These are phyloP conservation scores for Otolemur garnettii DNA, from an alignment of 2,113 vertebrate genomes.

Conservation along the genomic window DNA sequence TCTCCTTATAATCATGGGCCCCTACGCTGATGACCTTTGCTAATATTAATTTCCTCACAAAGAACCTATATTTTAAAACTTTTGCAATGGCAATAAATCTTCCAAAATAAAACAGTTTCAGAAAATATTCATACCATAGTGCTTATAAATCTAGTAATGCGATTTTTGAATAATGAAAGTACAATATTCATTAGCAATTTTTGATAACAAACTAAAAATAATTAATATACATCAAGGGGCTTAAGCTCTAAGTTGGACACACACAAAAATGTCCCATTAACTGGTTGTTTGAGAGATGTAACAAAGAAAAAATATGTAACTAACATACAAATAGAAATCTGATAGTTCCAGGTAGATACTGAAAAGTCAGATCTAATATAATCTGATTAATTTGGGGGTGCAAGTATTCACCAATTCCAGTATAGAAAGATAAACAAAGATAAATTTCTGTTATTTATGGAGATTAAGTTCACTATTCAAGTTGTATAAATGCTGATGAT, in stretches of 20 bases:
- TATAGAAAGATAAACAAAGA: background rate
- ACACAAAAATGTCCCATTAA: background rate
- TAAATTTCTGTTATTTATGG: background rate
- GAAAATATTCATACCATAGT: background rate
- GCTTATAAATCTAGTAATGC: background rate
- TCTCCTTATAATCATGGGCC: background rate
- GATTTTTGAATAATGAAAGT: background rate
- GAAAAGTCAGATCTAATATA: background rate
- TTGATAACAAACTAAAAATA: background rate
- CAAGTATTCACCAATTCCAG: background rate
- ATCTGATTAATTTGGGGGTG: background rate
- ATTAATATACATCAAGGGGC: background rate
- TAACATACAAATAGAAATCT: constrained; percentile 18
- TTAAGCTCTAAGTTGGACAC: background rate
- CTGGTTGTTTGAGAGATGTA: background rate
- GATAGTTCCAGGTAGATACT: background rate
- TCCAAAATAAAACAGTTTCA: background rate
- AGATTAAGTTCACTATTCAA: background rate
- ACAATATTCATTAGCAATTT: background rate
- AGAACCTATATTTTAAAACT: background rate
- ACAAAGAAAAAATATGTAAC: background rate
- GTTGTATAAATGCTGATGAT: background rate
- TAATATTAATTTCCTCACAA: background rate
- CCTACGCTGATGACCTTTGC: background rate
- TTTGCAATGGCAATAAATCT: background rate